Conservation (phyloP, 2,888 invertebrate species). For the Cephus spinipes region DNA sequence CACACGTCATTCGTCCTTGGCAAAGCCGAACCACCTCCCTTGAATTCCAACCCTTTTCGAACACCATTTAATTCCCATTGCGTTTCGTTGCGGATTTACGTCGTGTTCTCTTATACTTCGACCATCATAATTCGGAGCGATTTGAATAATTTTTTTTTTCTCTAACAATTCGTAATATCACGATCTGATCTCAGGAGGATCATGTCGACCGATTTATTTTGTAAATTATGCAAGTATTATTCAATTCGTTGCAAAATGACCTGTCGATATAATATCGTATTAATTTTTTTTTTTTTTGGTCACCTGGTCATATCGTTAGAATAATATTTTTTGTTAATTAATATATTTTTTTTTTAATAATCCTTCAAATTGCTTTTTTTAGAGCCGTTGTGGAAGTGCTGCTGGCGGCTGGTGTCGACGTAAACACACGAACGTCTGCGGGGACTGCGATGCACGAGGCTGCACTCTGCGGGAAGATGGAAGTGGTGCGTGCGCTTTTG, state of each 20-base stretch:
- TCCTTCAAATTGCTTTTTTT: conserved; percentile 31
- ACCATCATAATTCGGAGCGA: not conserved
- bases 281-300: not conserved
- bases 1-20: not conserved
- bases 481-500: conserved; percentile 85
- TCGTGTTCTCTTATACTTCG: not conserved
- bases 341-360: not conserved
- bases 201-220: not conserved
- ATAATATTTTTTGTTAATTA: not conserved
- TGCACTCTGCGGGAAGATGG: conserved; percentile 89
- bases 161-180: not conserved
- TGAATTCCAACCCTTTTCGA: not conserved
- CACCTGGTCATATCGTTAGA: not conserved
- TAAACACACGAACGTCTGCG: conserved; percentile 85
- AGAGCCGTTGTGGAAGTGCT: conserved; percentile 87
- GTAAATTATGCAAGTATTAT: not conserved
- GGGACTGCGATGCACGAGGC: conserved; percentile 96
- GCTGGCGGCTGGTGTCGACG: conserved; percentile 86
- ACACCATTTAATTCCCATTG: not conserved
- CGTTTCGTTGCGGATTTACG: not conserved
- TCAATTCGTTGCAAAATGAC: not conserved
- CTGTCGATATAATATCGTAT: not conserved
- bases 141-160: not conserved
- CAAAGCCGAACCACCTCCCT: not conserved
- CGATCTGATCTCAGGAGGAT: not conserved